A percentile compares a stretch with the other conserved stretches of the same genome.
Evolutionary conservation across 2,113 vertebrate species (phyloP).

Genomic region (Chaetodon auriga): DNA sequence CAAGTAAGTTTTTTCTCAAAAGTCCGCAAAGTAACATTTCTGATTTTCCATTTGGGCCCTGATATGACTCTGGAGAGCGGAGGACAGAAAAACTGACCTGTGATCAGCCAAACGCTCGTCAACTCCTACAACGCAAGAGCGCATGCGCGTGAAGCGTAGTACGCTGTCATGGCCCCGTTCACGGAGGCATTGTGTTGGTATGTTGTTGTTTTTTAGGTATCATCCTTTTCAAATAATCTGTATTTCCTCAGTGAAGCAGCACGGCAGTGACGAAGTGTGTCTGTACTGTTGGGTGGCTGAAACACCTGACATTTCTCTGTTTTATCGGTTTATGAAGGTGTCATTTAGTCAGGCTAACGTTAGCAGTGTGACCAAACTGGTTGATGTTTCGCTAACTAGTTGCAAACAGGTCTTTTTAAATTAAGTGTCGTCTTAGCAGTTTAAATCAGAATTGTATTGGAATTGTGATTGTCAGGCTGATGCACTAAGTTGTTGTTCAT

Average conservation of each 20-base stretch:
- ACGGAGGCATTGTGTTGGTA: slow-evolving; percentile 61
- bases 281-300: fast-evolving
- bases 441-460: fast-evolving
- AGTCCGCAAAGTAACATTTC: too few relatives aligned
- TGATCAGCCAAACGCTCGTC: too few relatives aligned
- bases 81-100: too few relatives aligned
- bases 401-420: background rate
- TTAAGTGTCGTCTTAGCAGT: background rate
- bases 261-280: fast-evolving
- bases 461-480: fast-evolving
- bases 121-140: background rate
- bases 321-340: background rate
- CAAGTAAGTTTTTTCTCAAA: too few relatives aligned
- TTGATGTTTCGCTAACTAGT: background rate
- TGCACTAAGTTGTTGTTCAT: background rate
- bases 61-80: too few relatives aligned
- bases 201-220: slow-evolving; percentile 45
- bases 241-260: fast-evolving
- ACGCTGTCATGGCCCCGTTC: slow-evolving; percentile 61
- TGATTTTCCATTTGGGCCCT: too few relatives aligned
- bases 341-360: slow-evolving; percentile 37
- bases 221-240: fast-evolving
- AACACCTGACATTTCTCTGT: background rate
- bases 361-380: slow-evolving; percentile 26
- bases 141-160: slow-evolving; percentile 50